Conservation (phyloP, 2,888 invertebrate genomes). For the Siphlonurus alternatus region DNA sequence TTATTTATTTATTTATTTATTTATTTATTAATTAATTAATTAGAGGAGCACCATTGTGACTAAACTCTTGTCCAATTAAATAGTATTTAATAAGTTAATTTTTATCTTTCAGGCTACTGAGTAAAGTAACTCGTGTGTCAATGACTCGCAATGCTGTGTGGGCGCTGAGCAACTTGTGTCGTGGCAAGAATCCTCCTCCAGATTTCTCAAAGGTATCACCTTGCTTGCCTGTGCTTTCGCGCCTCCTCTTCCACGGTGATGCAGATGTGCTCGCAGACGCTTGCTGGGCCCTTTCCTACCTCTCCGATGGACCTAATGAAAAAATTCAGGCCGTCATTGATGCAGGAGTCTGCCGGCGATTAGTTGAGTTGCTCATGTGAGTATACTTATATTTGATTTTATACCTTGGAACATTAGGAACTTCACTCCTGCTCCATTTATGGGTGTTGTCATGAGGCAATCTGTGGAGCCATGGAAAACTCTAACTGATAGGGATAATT, state of each 20-base stretch:
- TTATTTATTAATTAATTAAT: too few relatives aligned
- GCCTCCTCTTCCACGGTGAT: slow-evolving; percentile 73
- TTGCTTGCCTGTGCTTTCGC: slow-evolving; percentile 73
- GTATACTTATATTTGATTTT: slow-evolving; percentile 16
- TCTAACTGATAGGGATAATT: not conserved
- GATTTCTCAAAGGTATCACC: slow-evolving; percentile 64
- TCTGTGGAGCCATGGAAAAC: too few relatives aligned
- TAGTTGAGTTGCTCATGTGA: slow-evolving; percentile 47
- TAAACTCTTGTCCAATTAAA: too few relatives aligned
- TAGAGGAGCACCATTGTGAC: too few relatives aligned
- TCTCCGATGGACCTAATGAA: slow-evolving; percentile 92
- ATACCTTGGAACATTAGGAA: not conserved
- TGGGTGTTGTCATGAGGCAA: too few relatives aligned
- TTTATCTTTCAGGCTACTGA: slow-evolving; percentile 47
- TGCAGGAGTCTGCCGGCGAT: slow-evolving; percentile 77
- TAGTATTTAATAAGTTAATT: too few relatives aligned
- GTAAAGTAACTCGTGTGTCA: slow-evolving; percentile 61
- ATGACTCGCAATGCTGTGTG: slow-evolving; percentile 97
- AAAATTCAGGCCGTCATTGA: slow-evolving; percentile 96
- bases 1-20: too few relatives aligned
- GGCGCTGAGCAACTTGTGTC: slow-evolving; percentile 92
- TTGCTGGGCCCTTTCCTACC: slow-evolving; percentile 92
- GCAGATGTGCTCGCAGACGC: slow-evolving; percentile 83
- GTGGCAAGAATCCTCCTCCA: slow-evolving; percentile 93
- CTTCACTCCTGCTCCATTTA: too few relatives aligned